These are phyloP conservation scores for Plusia festucae DNA, from an alignment of 2,888 invertebrate species.

Conservation along the genomic window DNA sequence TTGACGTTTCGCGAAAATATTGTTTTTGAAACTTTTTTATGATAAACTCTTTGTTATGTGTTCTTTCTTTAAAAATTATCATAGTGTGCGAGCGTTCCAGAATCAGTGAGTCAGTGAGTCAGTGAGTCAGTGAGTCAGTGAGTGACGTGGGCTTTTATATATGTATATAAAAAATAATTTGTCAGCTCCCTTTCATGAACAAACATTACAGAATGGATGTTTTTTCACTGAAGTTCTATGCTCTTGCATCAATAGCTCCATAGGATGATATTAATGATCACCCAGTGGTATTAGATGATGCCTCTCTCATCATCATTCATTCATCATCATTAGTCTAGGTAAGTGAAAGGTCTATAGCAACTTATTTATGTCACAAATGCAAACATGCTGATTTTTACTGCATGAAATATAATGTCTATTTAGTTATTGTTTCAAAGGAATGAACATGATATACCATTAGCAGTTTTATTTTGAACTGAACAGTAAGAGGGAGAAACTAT, in stretches of 20 bases:
- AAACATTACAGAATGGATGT: conserved; percentile 82
- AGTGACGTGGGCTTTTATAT: too few species aligned
- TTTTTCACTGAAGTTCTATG: conserved; percentile 83
- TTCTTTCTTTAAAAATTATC: too few species aligned
- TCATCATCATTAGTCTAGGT: background rate
- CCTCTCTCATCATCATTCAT: conserved; percentile 38
- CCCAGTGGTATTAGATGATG: conserved; percentile 83
- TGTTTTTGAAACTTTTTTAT: too few species aligned
- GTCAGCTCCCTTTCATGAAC: conserved; percentile 85
- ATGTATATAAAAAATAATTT: conserved; percentile 41
- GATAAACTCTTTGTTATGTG: too few species aligned
- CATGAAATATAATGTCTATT: background rate
- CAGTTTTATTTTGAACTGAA: too few species aligned
- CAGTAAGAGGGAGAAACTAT: too few species aligned
- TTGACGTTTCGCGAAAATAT: too few species aligned
- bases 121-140: too few species aligned
- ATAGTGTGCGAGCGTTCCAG: too few species aligned
- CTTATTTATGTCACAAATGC: background rate
- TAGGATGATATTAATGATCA: conserved; percentile 71
- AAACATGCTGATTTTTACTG: background rate
- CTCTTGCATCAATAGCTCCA: conserved; percentile 83
- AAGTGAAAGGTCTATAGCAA: background rate
- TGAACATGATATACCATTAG: too few species aligned
- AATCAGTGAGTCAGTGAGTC: too few species aligned
- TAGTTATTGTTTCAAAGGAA: too few species aligned